Conservation (phyloP, 2,113 vertebrate genomes). For the Rana temporaria region DNA sequence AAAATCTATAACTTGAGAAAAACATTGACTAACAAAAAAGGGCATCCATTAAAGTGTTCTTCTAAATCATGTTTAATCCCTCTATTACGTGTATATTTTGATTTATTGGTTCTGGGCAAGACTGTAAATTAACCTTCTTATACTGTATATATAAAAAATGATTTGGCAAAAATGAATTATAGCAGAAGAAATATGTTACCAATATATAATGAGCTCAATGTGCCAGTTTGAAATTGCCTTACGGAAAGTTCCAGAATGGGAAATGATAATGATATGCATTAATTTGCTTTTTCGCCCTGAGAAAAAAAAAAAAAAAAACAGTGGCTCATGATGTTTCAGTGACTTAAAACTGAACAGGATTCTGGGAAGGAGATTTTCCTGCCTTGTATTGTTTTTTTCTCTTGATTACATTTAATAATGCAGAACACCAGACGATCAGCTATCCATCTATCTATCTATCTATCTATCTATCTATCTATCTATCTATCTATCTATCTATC, state of each 20-base stretch:
- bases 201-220: slow-evolving; percentile 49
- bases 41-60: slow-evolving; percentile 37
- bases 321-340: slow-evolving; percentile 1
- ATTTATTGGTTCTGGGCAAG: slow-evolving; percentile 37
- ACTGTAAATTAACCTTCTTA: slow-evolving; percentile 44
- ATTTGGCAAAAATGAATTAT: slow-evolving; percentile 41
- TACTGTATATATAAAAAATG: slow-evolving; percentile 44
- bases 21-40: slow-evolving; percentile 23
- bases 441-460: no score
- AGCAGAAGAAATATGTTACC: slow-evolving; percentile 30
- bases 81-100: slow-evolving; percentile 38
- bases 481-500: neutral
- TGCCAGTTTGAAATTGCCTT: slow-evolving; percentile 37
- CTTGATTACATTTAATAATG: neutral
- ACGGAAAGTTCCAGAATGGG: slow-evolving; percentile 24
- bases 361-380: slow-evolving; percentile 3
- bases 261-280: slow-evolving; percentile 41
- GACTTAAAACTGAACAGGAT: neutral
- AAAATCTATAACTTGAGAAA: slow-evolving; percentile 20
- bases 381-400: neutral
- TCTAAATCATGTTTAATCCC: slow-evolving; percentile 44
- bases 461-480: neutral
- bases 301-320: slow-evolving; percentile 48
- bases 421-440: no score
- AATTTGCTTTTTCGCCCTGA: slow-evolving; percentile 35